These are phyloP conservation scores for Laticauda laticaudata DNA, from an alignment of 2,113 vertebrate genomes.

Conservation along the genomic window DNA sequence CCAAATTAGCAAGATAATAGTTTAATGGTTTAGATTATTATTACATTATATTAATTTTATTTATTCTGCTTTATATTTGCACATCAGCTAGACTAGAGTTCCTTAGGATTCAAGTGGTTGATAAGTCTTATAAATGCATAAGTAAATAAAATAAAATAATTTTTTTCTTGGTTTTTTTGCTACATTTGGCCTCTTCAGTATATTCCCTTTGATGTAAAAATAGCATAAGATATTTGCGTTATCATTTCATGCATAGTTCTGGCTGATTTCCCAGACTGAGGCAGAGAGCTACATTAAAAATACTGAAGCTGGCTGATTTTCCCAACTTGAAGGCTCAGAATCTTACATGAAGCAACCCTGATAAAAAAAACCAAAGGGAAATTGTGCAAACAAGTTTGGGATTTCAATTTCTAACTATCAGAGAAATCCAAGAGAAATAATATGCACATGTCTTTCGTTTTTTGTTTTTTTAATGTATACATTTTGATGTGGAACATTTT, in stretches of 20 bases:
- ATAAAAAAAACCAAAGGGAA: not conserved
- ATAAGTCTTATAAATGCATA: not conserved
- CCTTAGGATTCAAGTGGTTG: not conserved
- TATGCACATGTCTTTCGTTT: not conserved
- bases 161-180: not conserved
- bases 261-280: not conserved
- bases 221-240: not conserved
- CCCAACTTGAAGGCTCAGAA: not conserved
- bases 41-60: not conserved
- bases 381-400: not conserved
- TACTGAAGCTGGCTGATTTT: not conserved
- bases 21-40: not conserved
- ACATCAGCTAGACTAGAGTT: not conserved
- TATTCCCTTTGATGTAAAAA: not conserved
- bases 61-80: not conserved
- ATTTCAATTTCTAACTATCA: not conserved
- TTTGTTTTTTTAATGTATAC: not conserved
- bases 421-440: not conserved
- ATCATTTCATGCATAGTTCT: not conserved
- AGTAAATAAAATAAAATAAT: not conserved
- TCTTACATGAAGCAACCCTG: not conserved
- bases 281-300: not conserved
- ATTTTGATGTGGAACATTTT: not conserved
- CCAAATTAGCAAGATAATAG: not conserved
- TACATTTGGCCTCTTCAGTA: not conserved